Percentiles rank a stretch among this genome's conserved stretches.
phyloP scores from a whole-genome alignment of 2,113 vertebrate species.

The Leptobrachium leishanense region DNA sequence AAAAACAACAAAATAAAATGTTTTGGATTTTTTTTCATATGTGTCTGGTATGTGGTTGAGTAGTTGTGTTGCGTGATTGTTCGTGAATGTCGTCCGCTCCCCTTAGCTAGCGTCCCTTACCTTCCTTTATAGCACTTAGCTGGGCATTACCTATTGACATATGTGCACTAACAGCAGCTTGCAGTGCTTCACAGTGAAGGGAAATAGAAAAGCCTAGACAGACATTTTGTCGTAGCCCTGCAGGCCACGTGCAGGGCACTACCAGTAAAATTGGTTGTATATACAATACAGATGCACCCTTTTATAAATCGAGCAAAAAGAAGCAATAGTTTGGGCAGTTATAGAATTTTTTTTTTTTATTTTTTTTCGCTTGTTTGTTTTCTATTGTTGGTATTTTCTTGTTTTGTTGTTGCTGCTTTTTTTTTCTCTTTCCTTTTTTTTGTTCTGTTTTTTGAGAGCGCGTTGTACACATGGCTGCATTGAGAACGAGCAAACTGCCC shows the following conservation, averaged over 20 bases:
- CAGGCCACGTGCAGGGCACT: conserved; percentile 80
- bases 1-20: conserved; percentile 80
- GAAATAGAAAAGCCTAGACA: conserved; percentile 75
- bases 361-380: neutral
- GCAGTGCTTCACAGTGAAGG: conserved; percentile 94
- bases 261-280: conserved; percentile 90
- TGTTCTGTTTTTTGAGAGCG: conserved; percentile 63
- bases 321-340: conserved; percentile 98
- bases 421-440: neutral
- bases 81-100: conserved; percentile 78
- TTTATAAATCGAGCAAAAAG: conserved; percentile 86
- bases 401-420: conserved; percentile 28
- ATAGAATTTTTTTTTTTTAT: conserved; percentile 63
- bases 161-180: conserved; percentile 97
- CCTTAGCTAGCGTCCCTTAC: conserved; percentile 79
- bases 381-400: neutral
- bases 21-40: conserved; percentile 81
- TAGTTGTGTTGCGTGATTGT: conserved; percentile 83
- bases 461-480: conserved; percentile 86
- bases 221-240: conserved; percentile 91
- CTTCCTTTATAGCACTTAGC: conserved; percentile 88
- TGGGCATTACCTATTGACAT: conserved; percentile 97
- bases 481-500: conserved; percentile 77
- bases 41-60: conserved; percentile 83
- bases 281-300: conserved; percentile 94